Base-by-base conservation (phyloP, 2,797 vertebrate species). In the Mastacembelus armatus region DNA sequence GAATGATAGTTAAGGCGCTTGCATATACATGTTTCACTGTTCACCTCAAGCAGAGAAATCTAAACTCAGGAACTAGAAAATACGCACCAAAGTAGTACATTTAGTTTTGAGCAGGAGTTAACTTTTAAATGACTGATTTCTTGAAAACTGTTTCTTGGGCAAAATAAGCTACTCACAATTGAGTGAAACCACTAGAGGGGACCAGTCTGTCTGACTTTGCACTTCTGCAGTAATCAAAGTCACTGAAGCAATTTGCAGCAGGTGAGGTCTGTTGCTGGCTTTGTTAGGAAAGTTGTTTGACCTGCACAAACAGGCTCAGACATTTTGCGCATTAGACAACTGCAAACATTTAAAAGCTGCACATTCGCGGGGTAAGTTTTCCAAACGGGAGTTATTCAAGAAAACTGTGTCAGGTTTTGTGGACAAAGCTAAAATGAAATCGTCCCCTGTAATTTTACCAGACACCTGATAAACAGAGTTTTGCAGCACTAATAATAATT, bases 161-260 rank as follows among this genome's bases (percentile, higher is more conserved):
- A 9, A 43, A 4, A 43, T 2, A 29, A 45, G 8, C 38, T 43
- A 57, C 22, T 33, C 14, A 7, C 2, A 22, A 4, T 52, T 15
- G 32, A 16, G 27, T 78, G 66, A 74, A 80, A 85, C 90, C 87
- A 79, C 83, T 69, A 89, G 91, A 88, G 86, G 90, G 90, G 14
- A 84, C 68, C 67, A 88, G 15, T 55, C n/a, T 26, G n/a, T 66
- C 11, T 30, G 16, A 7, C 10, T 6, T 1, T 35, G 21, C n/a
- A 47, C 19, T 12, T 29, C 32, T 27, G 22, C 29, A 24, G 21
- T 16, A 66, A 55, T 40, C 43, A 77, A 10, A 74, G 51, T 0
- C 30, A 43, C 10, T 50, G 19, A 10, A 1, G 50, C 45, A 60
- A 71, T 50, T 49, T 57, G 39, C 26, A 72, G 39, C 88, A 90